Conservation (phyloP, 2,888 invertebrate genomes). For the Drosophila picticornis region DNA sequence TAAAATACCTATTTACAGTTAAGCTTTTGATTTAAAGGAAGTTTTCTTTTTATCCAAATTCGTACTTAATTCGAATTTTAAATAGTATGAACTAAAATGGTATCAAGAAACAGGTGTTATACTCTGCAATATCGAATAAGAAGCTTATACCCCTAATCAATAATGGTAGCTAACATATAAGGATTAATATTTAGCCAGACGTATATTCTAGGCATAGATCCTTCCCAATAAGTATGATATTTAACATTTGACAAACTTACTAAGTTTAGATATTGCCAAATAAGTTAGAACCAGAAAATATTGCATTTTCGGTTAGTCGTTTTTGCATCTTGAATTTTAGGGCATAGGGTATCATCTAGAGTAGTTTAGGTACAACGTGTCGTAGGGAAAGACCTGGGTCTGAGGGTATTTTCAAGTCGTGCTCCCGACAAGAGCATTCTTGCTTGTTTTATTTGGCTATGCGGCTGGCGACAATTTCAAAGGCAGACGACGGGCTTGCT, state of each 20-base stretch:
- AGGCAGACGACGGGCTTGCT: slow-evolving; percentile 56
- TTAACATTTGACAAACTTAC: neutral
- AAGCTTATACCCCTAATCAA: neutral
- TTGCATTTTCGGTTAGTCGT: neutral
- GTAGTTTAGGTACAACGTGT: neutral
- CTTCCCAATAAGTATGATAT: neutral
- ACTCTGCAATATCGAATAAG: neutral
- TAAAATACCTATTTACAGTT: neutral
- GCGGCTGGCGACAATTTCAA: slow-evolving; percentile 54
- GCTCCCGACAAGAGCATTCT: neutral
- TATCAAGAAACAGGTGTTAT: neutral
- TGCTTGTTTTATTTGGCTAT: slow-evolving; percentile 22
- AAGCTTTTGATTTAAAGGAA: neutral
- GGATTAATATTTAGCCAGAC: neutral
- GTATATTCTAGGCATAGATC: neutral
- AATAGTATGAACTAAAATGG: neutral
- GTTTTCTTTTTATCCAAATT: neutral
- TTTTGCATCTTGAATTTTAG: neutral
- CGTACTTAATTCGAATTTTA: neutral
- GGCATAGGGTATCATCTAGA: neutral
- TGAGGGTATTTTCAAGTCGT: neutral
- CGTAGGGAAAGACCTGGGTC: neutral
- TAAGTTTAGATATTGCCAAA: neutral
- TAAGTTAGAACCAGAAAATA: neutral
- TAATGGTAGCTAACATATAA: neutral